A percentile compares a stretch with the other conserved stretches of the same genome.
Conservation (phyloP, 2,888 invertebrate species). For the Sylvicola fuscatus region DNA sequence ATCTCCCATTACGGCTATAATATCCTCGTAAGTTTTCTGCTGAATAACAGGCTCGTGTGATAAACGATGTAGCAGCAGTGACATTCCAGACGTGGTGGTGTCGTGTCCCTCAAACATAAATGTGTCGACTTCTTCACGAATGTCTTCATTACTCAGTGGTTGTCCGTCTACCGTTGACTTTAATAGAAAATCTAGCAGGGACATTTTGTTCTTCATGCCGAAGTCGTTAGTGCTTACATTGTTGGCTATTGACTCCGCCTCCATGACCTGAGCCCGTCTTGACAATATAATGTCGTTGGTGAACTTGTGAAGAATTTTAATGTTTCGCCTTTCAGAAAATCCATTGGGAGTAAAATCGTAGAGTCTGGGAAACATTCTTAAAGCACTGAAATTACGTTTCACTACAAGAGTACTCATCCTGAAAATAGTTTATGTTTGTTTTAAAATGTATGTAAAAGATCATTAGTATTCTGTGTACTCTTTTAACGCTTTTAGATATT, state of each 20-base stretch:
- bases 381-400: neutral
- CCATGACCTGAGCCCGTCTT: slow-evolving; percentile 20
- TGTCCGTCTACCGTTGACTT: slow-evolving; percentile 36
- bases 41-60: slow-evolving; percentile 17
- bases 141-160: slow-evolving; percentile 33
- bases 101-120: slow-evolving; percentile 47
- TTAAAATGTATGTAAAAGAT: neutral
- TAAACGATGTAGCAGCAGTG: slow-evolving; percentile 14
- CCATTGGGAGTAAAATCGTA: neutral
- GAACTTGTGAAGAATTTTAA: slow-evolving; percentile 30
- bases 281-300: slow-evolving; percentile 33
- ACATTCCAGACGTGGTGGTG: slow-evolving; percentile 19
- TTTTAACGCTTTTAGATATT: too few species aligned
- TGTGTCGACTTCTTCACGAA: slow-evolving; percentile 50
- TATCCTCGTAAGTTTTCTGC: slow-evolving; percentile 14
- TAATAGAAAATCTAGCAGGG: slow-evolving; percentile 44
- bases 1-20: slow-evolving; percentile 12
- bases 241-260: slow-evolving; percentile 6
- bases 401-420: neutral
- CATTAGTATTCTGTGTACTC: too few species aligned
- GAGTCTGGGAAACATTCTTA: neutral
- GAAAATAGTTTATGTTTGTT: too few species aligned
- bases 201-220: slow-evolving; percentile 38
- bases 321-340: neutral
- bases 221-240: slow-evolving; percentile 14